A percentile compares a stretch with the other conserved stretches of the same genome.
phyloP scores from a whole-genome alignment of 2,113 vertebrate genomes.

The Tachysurus vachellii region DNA sequence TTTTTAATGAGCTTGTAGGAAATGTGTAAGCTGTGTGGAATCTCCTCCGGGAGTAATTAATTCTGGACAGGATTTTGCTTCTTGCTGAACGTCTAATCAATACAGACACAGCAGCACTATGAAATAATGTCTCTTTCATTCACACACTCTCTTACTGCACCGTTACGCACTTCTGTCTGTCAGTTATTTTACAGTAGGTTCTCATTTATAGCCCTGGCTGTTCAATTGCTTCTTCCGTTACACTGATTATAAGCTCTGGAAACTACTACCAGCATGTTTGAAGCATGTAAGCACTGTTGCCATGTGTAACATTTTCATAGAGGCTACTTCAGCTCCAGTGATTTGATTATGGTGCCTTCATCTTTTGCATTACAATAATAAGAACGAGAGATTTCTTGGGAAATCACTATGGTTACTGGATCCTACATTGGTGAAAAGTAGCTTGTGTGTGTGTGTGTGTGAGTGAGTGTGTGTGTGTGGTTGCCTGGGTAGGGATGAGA shows the following conservation, averaged over 20 bases:
- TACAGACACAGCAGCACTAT: conserved; percentile 31
- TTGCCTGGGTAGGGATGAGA: not conserved
- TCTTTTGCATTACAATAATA: not conserved
- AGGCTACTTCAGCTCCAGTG: not conserved
- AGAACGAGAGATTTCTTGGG: conserved; percentile 5
- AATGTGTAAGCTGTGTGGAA: conserved; percentile 22
- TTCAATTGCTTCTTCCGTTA: not conserved
- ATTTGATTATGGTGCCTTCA: not conserved
- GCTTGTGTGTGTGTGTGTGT: not conserved
- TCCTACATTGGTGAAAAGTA: not conserved
- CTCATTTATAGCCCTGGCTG: not conserved
- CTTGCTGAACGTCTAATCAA: conserved; percentile 42
- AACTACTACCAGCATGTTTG: not conserved
- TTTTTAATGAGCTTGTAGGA: conserved; percentile 22
- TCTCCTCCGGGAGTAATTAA: conserved; percentile 49
- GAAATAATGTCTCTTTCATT: not conserved
- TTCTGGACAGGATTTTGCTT: conserved; percentile 40
- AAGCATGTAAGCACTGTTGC: not conserved
- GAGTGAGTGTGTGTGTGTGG: not conserved
- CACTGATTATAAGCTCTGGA: not conserved
- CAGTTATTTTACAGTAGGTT: not conserved
- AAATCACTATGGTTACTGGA: conserved; percentile 16
- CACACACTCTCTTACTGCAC: not conserved
- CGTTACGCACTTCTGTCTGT: not conserved
- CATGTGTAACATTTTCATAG: not conserved